phyloP scores from a whole-genome alignment of 2,888 invertebrate genomes.

The Oegoconia quadripuncta region DNA sequence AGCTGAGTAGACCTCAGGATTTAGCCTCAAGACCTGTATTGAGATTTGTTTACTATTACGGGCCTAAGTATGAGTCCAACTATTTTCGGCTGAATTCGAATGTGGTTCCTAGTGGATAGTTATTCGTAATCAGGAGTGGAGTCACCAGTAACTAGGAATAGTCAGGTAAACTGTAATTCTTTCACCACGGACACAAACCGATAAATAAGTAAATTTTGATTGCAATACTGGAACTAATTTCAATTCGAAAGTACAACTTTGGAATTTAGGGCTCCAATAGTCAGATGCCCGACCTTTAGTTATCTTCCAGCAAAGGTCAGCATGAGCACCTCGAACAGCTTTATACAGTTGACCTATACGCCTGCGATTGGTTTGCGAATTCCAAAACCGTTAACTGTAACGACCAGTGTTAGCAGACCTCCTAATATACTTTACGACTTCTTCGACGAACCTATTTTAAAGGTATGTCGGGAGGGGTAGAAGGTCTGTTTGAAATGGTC shows the following conservation, averaged over 20 bases:
- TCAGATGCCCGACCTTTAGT: constrained; percentile 24
- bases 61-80: too few relatives aligned
- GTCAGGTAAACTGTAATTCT: too few relatives aligned
- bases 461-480: constrained; percentile 4
- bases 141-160: too few relatives aligned
- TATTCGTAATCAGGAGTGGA: too few relatives aligned
- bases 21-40: too few relatives aligned
- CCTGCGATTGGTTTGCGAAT: constrained; percentile 45
- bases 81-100: too few relatives aligned
- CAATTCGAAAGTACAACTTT: constrained; percentile 1
- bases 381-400: constrained; percentile 39
- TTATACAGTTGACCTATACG: constrained; percentile 51
- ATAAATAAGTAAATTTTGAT: neutral
- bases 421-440: constrained; percentile 3
- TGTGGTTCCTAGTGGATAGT: too few relatives aligned
- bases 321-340: constrained; percentile 30
- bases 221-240: constrained; percentile 2
- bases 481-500: constrained; percentile 24
- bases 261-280: constrained; percentile 23
- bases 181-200: too few relatives aligned
- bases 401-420: constrained; percentile 30
- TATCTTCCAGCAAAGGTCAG: constrained; percentile 35
- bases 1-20: too few relatives aligned
- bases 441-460: constrained; percentile 4
- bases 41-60: too few relatives aligned